Base-by-base conservation (phyloP, 2,797 vertebrate genomes). In the Fistularia tabacaria region DNA sequence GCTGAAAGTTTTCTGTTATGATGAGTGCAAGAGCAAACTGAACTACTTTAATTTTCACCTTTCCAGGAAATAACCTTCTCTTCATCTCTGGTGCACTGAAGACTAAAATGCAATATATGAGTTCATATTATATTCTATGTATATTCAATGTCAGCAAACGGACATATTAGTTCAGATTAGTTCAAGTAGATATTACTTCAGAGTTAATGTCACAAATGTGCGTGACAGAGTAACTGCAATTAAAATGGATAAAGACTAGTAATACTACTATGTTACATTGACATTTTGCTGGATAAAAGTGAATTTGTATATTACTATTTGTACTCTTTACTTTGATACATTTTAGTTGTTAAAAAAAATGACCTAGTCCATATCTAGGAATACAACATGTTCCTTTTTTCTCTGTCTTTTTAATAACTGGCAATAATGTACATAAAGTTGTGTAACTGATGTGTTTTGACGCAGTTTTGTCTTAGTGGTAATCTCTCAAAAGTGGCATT, bases 371-470 rank as follows among this genome's bases (percentile, higher is more conserved):
- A 47, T 65, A 57, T 73, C 36, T 57, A 38, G 13, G n/a, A 55
- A 63, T 54, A 60, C 53, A 60, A 54, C 39, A 55, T 7, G 3
- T 39, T 44, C 43, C 14, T 64, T 10, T 69, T 59, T 76, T 5
- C 25, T 25, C 5, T n/a, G n/a, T 25, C 25, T 64, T 61, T 46
- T 36, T 51, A 53, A 55, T 43, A 55, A 65, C 59, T 64, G 71
- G 72, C 69, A 81, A 79, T 81, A 84, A 81, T 89, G 85, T 85
- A 87, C 64, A 85, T 81, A 81, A 39, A 54, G 38, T 39, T 76
- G 64, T 75, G 53, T 59, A 61, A 49, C 57, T 60, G 38, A 69
- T 51, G 71, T 70, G 66, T 59, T 75, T 68, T 75, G 63, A 65
- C 14, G 54, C 47, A 71, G 59, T 56, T 56, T 25, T 38, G 49